These are phyloP conservation scores for Nymphicus hollandicus DNA, from an alignment of 2,113 vertebrate genomes.

Conservation along the genomic window DNA sequence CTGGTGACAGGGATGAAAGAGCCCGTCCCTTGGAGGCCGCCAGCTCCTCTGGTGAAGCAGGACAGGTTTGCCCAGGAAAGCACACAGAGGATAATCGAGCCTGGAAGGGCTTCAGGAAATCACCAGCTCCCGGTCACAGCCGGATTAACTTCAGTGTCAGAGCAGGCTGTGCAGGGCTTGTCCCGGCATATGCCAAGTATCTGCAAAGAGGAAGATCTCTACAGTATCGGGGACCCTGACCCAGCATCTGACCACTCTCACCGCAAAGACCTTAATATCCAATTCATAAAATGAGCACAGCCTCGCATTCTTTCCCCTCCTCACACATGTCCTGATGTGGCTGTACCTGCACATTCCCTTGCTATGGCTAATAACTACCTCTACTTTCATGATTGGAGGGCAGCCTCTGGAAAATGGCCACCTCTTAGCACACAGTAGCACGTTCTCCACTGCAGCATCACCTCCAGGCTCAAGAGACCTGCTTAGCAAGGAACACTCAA, in stretches of 20 bases:
- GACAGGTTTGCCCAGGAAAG: background rate
- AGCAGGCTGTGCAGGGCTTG: background rate
- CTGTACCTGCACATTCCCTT: background rate
- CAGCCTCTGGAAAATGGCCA: background rate
- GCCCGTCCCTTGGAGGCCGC: no score
- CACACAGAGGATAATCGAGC: background rate
- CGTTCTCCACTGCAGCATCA: background rate
- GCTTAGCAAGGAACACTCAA: background rate
- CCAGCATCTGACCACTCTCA: background rate
- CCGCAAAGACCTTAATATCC: background rate
- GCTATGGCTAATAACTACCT: background rate
- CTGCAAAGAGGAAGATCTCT: background rate
- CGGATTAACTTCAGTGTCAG: background rate
- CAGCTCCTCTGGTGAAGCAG: background rate
- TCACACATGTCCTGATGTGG: background rate
- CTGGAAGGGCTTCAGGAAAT: background rate
- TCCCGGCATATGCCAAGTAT: background rate
- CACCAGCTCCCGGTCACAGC: rapidly evolving
- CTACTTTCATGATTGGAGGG: no score
- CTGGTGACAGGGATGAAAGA: background rate
- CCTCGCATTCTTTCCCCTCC: background rate
- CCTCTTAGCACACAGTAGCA: background rate
- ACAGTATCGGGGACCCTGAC: background rate
- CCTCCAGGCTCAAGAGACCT: background rate
- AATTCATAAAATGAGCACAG: no score